Evolutionary conservation across 1,140 invertebrate genomes (phyloP).

Genomic region (Hyphantria cunea): DNA sequence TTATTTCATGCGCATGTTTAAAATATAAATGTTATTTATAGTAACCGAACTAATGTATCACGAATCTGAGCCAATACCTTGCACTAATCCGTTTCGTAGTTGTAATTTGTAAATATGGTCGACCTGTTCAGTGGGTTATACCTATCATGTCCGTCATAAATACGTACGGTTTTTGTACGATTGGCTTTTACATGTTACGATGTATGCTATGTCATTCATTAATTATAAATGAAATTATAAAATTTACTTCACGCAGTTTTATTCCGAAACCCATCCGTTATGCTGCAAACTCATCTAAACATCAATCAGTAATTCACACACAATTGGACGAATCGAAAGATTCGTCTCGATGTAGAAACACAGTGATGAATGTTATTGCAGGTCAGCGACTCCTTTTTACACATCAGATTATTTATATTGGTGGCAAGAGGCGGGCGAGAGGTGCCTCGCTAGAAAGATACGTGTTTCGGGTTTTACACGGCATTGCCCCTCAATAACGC

Average conservation of each 20-base stretch:
- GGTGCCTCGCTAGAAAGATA: constrained; percentile 64
- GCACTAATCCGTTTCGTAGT: constrained; percentile 53
- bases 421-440: constrained; percentile 43
- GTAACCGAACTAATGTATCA: constrained; percentile 21
- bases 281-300: constrained; percentile 9
- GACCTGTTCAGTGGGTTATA: constrained; percentile 39
- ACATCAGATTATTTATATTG: constrained; percentile 69
- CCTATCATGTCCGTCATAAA: constrained; percentile 42
- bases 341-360: constrained; percentile 34
- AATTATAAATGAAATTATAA: constrained; percentile 59
- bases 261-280: constrained; percentile 19
- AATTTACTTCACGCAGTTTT: constrained; percentile 34
- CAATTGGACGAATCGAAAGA: constrained; percentile 11
- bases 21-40: constrained; percentile 18
- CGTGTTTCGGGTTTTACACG: constrained; percentile 70
- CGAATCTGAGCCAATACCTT: constrained; percentile 6
- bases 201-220: constrained; percentile 61
- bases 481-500: constrained; percentile 74
- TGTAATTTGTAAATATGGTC: constrained; percentile 51
- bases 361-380: constrained; percentile 47
- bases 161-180: constrained; percentile 54
- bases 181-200: constrained; percentile 59
- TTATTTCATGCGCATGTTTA: constrained; percentile 36
- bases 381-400: constrained; percentile 67
- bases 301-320: background rate